Percentiles rank a stretch among this genome's conserved stretches.
These are phyloP conservation scores for Dusona sp. DNA, from an alignment of 2,888 invertebrate genomes.

Conservation along the genomic window DNA sequence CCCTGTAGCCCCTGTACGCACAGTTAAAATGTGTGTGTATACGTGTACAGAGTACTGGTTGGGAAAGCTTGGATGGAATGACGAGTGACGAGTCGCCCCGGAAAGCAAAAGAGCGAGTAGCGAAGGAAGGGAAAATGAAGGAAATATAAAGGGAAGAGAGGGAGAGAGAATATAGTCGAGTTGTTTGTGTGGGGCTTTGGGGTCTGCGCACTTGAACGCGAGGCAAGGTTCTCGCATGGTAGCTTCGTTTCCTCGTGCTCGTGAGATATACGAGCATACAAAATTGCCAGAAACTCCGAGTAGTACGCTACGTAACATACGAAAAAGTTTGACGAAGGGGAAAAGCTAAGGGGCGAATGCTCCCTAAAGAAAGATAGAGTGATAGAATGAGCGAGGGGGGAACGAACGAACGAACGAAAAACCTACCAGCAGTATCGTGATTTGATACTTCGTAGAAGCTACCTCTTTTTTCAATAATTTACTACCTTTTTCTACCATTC, in stretches of 20 bases:
- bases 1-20: too few relatives aligned
- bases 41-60: slow-evolving; percentile 29
- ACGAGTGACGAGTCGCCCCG: slow-evolving; percentile 40
- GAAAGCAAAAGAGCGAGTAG: slow-evolving; percentile 53
- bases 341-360: slow-evolving; percentile 57
- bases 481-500: too few relatives aligned
- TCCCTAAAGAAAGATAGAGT: not conserved
- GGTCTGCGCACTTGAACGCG: slow-evolving; percentile 40
- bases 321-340: slow-evolving; percentile 49
- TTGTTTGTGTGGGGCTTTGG: slow-evolving; percentile 6
- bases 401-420: too few relatives aligned
- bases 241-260: slow-evolving; percentile 11
- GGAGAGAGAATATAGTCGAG: not conserved
- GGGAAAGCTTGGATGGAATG: slow-evolving; percentile 50
- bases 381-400: too few relatives aligned
- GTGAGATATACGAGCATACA: too few relatives aligned
- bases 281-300: not conserved
- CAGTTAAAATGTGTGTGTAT: too few relatives aligned
- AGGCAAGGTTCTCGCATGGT: not conserved
- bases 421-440: too few relatives aligned
- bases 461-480: too few relatives aligned
- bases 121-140: slow-evolving; percentile 58
- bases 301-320: slow-evolving; percentile 33
- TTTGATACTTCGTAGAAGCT: too few relatives aligned
- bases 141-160: slow-evolving; percentile 6